Evolutionary conservation across 1,140 invertebrate species (phyloP).

Genomic region (Aphaenogaster floridana): DNA sequence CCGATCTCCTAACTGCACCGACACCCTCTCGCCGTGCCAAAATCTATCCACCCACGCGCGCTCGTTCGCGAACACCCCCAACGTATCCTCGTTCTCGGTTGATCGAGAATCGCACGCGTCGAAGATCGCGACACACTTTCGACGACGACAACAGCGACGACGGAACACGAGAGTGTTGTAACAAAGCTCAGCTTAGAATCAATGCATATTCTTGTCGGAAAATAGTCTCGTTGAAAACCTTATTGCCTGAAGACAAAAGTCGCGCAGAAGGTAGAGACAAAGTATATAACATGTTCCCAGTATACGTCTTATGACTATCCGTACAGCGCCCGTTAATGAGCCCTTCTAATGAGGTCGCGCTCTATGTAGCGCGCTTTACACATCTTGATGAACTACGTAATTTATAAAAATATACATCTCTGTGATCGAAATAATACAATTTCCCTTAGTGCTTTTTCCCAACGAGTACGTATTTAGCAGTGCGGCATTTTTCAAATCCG

Average conservation of each 20-base stretch:
- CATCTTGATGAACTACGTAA: constrained; percentile 11
- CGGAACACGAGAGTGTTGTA: neutral
- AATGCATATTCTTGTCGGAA: neutral
- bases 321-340: neutral
- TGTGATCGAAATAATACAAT: constrained; percentile 34
- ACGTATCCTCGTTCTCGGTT: constrained; percentile 44
- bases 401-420: constrained; percentile 10
- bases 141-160: neutral
- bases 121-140: constrained; percentile 55
- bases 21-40: constrained; percentile 70
- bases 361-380: constrained; percentile 2
- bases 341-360: neutral
- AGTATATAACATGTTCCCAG: neutral
- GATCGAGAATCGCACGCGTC: constrained; percentile 63
- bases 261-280: neutral
- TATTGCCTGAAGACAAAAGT: neutral
- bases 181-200: neutral
- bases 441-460: neutral
- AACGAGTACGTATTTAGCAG: neutral
- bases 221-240: constrained; percentile 5
- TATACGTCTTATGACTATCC: neutral
- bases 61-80: constrained; percentile 42
- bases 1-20: constrained; percentile 68
- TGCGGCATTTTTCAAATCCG: neutral
- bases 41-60: constrained; percentile 70